phyloP scores from a whole-genome alignment of 2,888 invertebrate genomes.

The Lycaena phlaeas region DNA sequence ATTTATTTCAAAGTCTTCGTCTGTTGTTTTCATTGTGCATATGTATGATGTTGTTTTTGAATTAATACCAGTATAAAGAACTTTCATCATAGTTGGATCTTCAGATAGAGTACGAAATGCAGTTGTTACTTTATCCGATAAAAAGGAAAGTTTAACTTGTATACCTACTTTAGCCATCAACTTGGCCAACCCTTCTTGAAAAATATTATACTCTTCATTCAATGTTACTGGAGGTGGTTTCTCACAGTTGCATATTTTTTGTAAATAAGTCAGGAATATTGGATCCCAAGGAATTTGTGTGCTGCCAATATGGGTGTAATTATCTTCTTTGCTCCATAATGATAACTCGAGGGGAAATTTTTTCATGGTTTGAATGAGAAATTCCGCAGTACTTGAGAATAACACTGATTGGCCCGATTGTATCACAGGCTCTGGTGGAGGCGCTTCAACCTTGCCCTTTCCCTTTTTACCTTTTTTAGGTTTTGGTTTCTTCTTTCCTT shows the following conservation, averaged over 20 bases:
- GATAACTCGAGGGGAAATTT: conserved; percentile 47
- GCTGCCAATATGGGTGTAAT: conserved; percentile 44
- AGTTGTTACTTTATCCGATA: conserved; percentile 49
- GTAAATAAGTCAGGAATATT: conserved; percentile 38
- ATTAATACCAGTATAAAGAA: conserved; percentile 56
- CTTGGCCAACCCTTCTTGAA: conserved; percentile 55
- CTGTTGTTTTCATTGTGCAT: conserved; percentile 57
- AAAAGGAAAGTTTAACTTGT: conserved; percentile 49
- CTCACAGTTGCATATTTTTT: conserved; percentile 34
- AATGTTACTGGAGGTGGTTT: conserved; percentile 35
- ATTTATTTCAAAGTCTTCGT: conserved; percentile 46
- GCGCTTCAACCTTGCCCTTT: conserved; percentile 33
- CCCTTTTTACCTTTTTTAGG: conserved; percentile 40
- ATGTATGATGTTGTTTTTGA: conserved; percentile 58
- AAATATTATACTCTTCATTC: conserved; percentile 56
- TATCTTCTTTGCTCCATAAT: conserved; percentile 58
- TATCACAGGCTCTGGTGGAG: conserved; percentile 53
- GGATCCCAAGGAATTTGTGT: conserved; percentile 51
- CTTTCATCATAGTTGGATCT: conserved; percentile 47
- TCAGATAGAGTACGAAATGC: conserved; percentile 57
- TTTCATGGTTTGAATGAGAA: conserved; percentile 51
- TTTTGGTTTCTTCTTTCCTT: conserved; percentile 34
- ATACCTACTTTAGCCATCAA: conserved; percentile 50
- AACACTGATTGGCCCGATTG: conserved; percentile 60
- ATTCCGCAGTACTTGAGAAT: conserved; percentile 50